Evolutionary conservation across 1,140 invertebrate genomes (phyloP).

Genomic region (Drosophila kohkoa): DNA sequence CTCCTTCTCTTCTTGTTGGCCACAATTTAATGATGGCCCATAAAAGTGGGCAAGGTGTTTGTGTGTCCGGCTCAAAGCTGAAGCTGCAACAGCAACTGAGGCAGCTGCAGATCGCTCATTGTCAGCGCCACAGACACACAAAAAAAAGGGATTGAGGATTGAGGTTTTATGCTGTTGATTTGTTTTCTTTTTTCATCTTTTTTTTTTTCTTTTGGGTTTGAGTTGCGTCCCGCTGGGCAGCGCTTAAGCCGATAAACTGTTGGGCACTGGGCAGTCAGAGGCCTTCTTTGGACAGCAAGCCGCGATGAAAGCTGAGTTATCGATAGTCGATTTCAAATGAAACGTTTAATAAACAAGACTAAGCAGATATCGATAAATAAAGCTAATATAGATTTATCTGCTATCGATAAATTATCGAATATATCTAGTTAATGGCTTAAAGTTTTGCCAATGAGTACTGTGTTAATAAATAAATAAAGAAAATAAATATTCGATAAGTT

Average conservation of each 20-base stretch:
- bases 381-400: no score
- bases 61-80: conserved; percentile 30
- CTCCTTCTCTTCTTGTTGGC: not conserved
- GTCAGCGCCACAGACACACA: conserved; percentile 37
- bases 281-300: not conserved
- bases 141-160: conserved; percentile 18
- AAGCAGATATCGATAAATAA: not conserved
- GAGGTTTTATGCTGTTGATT: not conserved
- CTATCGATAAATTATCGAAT: no score
- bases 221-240: conserved; percentile 59
- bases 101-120: conserved; percentile 63
- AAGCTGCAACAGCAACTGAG: conserved; percentile 33
- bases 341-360: not conserved
- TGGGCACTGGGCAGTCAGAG: not conserved
- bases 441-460: no score
- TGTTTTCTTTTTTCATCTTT: no score
- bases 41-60: conserved; percentile 79
- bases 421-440: no score
- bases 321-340: not conserved
- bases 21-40: conserved; percentile 48
- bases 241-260: conserved; percentile 56
- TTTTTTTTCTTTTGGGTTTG: not conserved
- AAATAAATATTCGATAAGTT: no score
- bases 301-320: not conserved
- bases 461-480: no score